These are phyloP conservation scores for Spodoptera littoralis DNA, from an alignment of 2,888 invertebrate genomes.

Conservation along the genomic window DNA sequence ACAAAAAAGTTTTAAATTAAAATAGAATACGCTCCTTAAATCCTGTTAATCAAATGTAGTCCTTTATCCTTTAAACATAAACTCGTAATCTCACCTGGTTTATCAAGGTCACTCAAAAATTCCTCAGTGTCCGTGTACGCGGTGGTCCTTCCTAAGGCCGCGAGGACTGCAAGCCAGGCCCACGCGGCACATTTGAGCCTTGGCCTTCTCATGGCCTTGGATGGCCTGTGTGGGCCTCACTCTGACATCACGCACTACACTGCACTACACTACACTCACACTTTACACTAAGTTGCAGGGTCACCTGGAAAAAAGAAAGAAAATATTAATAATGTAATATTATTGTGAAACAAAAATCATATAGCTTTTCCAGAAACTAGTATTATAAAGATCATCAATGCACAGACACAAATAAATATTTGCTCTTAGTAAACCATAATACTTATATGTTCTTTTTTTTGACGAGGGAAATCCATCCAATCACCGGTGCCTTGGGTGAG, in stretches of 20 bases:
- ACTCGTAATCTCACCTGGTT: slow-evolving; percentile 85
- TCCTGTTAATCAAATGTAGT: too few relatives aligned
- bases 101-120: slow-evolving; percentile 89
- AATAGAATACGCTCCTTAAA: too few relatives aligned
- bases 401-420: too few relatives aligned
- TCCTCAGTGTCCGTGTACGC: slow-evolving; percentile 89
- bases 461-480: too few relatives aligned
- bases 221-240: slow-evolving; percentile 55
- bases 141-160: slow-evolving; percentile 79
- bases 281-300: slow-evolving; percentile 38
- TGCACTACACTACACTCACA: slow-evolving; percentile 65
- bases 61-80: too few relatives aligned
- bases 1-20: too few relatives aligned
- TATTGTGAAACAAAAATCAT: too few relatives aligned
- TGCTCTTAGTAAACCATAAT: too few relatives aligned
- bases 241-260: slow-evolving; percentile 69
- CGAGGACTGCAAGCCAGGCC: slow-evolving; percentile 84
- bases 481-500: too few relatives aligned
- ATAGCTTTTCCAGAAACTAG: too few relatives aligned
- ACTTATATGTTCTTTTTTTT: too few relatives aligned
- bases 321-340: neutral
- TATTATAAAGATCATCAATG: too few relatives aligned
- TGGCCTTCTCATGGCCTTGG: slow-evolving; percentile 48
- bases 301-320: slow-evolving; percentile 60
- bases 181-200: slow-evolving; percentile 73